These are phyloP conservation scores for Neelides folsomi DNA, from an alignment of 2,888 invertebrate genomes.

Conservation along the genomic window DNA sequence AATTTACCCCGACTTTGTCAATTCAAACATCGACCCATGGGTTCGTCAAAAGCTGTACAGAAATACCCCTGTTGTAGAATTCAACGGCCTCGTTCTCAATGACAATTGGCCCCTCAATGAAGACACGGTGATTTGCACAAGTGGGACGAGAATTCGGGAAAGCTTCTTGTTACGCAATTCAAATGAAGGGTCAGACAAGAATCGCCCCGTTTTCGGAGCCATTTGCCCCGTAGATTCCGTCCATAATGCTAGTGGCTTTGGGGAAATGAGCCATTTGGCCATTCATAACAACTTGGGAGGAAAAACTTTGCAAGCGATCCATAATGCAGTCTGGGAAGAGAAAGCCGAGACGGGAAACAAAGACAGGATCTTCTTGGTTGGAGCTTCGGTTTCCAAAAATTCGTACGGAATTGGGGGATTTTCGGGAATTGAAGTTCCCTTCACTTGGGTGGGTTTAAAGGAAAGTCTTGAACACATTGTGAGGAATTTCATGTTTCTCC, in stretches of 20 bases:
- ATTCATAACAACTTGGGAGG: constrained; percentile 49
- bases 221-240: not conserved
- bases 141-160: too few species aligned
- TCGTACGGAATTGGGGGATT: constrained; percentile 36
- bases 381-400: constrained; percentile 38
- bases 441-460: constrained; percentile 48
- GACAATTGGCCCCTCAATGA: constrained; percentile 29
- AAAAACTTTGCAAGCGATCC: constrained; percentile 14
- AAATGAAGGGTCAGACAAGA: not conserved
- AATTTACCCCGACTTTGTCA: too few species aligned
- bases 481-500: constrained; percentile 33
- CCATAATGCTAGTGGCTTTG: not conserved
- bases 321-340: constrained; percentile 37
- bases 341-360: constrained; percentile 16
- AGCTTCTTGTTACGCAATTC: too few species aligned
- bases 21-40: not conserved
- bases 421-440: constrained; percentile 41
- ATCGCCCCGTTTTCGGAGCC: not conserved
- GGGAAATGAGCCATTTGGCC: constrained; percentile 36
- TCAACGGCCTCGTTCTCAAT: constrained; percentile 20
- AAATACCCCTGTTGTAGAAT: not conserved
- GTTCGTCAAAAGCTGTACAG: not conserved
- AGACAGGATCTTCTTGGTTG: constrained; percentile 33
- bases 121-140: constrained; percentile 1
- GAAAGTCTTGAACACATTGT: constrained; percentile 43